phyloP scores from a whole-genome alignment of 2,797 vertebrate species.

The Sylvilagus floridanus region DNA sequence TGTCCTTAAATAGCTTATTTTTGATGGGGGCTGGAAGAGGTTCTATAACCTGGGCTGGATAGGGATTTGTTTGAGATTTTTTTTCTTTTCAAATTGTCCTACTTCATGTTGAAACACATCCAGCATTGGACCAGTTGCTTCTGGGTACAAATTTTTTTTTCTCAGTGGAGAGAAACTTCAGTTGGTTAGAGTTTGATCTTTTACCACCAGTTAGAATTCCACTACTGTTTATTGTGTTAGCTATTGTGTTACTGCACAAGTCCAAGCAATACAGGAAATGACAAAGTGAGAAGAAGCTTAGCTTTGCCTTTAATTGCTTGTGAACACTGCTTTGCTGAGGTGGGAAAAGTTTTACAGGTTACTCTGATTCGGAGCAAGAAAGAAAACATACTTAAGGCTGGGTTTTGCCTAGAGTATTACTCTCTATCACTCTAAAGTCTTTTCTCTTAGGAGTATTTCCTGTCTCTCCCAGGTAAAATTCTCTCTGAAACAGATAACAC shows the following conservation, averaged over 20 bases:
- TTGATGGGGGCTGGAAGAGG: not conserved
- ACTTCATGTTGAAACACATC: not conserved
- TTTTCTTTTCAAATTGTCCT: not conserved
- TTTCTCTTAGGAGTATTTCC: constrained; percentile 19
- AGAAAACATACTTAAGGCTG: not conserved
- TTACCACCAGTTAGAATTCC: not conserved
- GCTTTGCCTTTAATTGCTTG: not conserved
- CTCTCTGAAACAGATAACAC: not conserved
- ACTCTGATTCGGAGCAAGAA: not conserved
- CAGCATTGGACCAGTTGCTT: not conserved
- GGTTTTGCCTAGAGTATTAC: not conserved
- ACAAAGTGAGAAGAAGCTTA: not conserved
- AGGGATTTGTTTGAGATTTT: not conserved
- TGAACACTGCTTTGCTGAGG: not conserved
- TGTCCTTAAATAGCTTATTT: not conserved
- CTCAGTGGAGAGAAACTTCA: not conserved
- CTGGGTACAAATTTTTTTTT: not conserved
- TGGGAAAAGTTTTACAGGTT: not conserved
- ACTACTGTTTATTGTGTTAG: not conserved
- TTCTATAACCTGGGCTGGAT: not conserved
- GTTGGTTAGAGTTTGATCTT: constrained; percentile 32
- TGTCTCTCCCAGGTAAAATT: not conserved
- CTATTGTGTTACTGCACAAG: not conserved
- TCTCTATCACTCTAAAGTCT: constrained; percentile 5
- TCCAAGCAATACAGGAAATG: constrained; percentile 20